Conservation (phyloP, 2,888 invertebrate species). For the Onthophagus sagittarius region DNA sequence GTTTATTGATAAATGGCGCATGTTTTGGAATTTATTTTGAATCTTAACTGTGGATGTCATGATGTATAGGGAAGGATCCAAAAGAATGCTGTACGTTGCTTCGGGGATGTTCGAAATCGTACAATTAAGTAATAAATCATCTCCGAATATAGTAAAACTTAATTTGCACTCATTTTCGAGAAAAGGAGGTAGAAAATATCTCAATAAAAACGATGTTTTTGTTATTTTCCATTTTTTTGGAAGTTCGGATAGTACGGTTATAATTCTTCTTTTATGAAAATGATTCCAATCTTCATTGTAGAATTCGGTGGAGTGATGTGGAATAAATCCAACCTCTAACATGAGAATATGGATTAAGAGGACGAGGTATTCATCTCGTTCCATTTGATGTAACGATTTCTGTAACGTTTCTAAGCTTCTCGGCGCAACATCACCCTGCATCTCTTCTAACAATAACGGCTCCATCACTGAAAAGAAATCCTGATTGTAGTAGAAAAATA, state of each 20-base stretch:
- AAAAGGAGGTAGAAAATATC: conserved; percentile 35
- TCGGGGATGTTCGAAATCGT: conserved; percentile 32
- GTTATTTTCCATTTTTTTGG: conserved; percentile 36
- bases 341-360: conserved; percentile 43
- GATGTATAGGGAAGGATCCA: conserved; percentile 40
- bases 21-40: conserved; percentile 37
- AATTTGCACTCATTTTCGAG: conserved; percentile 35
- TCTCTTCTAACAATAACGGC: conserved; percentile 41
- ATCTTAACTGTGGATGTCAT: conserved; percentile 21
- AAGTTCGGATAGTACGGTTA: conserved; percentile 32
- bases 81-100: conserved; percentile 30
- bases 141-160: conserved; percentile 33
- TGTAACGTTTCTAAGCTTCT: conserved; percentile 38
- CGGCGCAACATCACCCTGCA: conserved; percentile 36
- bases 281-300: conserved; percentile 27
- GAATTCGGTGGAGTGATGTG: conserved; percentile 30
- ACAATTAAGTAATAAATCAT: conserved; percentile 43
- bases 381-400: conserved; percentile 17
- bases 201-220: conserved; percentile 31
- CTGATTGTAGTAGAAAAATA: conserved; percentile 16
- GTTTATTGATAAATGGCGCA: conserved; percentile 37
- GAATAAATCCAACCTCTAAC: conserved; percentile 45
- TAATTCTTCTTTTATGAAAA: conserved; percentile 37
- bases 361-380: conserved; percentile 38
- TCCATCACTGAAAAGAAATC: conserved; percentile 40